phyloP scores from a whole-genome alignment of 2,113 vertebrate genomes.

The Ovibos moschatus region DNA sequence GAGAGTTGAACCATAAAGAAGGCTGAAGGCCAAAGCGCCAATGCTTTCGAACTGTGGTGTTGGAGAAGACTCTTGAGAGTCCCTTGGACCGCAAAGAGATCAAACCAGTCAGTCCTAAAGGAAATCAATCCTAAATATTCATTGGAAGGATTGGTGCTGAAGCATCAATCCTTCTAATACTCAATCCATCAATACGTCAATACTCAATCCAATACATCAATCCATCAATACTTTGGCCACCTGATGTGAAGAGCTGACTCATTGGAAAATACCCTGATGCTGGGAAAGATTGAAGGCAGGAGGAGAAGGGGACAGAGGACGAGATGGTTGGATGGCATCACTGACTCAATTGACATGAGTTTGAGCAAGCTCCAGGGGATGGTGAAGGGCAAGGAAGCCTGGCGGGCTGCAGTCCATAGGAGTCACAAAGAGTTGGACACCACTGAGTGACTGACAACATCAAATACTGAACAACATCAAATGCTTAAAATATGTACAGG shows the following conservation, averaged over 20 bases:
- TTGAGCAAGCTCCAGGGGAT: background rate
- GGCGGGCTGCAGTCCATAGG: background rate
- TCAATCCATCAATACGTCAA: no score
- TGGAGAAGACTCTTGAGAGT: background rate
- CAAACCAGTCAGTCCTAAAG: background rate
- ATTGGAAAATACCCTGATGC: background rate
- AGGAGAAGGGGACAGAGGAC: background rate
- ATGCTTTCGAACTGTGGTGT: background rate
- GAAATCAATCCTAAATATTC: background rate
- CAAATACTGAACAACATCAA: background rate
- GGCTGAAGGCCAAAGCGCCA: background rate
- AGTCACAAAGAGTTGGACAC: background rate
- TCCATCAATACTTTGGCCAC: background rate
- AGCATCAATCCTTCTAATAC: background rate
- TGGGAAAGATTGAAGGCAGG: background rate
- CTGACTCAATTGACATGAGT: background rate
- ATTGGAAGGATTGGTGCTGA: background rate
- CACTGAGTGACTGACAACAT: background rate
- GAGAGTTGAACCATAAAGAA: background rate
- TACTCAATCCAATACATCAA: no score
- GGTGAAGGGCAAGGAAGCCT: background rate
- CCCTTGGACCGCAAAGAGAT: background rate
- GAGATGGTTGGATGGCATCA: background rate
- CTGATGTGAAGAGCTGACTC: background rate
- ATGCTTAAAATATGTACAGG: background rate